Conservation (phyloP, 1,140 invertebrate species). For the Heterodera schachtii region DNA sequence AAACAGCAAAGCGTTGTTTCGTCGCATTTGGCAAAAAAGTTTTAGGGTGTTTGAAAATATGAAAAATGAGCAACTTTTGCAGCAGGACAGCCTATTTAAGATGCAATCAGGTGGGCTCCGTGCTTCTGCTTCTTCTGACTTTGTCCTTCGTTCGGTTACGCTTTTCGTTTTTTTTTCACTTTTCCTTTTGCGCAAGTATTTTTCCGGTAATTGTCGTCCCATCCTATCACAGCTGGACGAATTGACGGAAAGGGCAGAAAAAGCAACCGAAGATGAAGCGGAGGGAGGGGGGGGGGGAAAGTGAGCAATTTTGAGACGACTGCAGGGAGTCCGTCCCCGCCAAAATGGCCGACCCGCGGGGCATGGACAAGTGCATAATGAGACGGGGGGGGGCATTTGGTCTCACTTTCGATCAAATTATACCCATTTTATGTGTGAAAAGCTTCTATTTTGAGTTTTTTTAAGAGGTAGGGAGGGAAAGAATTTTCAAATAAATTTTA, state of each 20-base stretch:
- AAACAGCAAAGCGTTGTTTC: neutral
- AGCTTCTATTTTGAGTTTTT: too few relatives aligned
- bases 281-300: too few relatives aligned
- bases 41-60: neutral
- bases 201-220: neutral
- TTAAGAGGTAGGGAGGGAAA: too few relatives aligned
- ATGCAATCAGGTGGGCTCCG: neutral
- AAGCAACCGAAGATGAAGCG: too few relatives aligned
- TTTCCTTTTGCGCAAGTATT: neutral
- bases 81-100: neutral
- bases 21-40: neutral
- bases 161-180: neutral
- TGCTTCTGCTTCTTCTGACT: neutral
- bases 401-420: conserved; percentile 1
- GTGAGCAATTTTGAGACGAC: neutral
- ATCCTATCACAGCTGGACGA: too few relatives aligned
- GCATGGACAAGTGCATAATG: neutral
- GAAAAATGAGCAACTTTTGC: neutral
- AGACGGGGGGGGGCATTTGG: neutral
- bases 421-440: too few relatives aligned
- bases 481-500: too few relatives aligned
- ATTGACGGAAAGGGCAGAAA: too few relatives aligned
- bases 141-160: neutral
- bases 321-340: too few relatives aligned
- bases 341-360: too few relatives aligned